phyloP scores from a whole-genome alignment of 2,113 vertebrate species.

The cattle (Bos taurus) region DNA sequence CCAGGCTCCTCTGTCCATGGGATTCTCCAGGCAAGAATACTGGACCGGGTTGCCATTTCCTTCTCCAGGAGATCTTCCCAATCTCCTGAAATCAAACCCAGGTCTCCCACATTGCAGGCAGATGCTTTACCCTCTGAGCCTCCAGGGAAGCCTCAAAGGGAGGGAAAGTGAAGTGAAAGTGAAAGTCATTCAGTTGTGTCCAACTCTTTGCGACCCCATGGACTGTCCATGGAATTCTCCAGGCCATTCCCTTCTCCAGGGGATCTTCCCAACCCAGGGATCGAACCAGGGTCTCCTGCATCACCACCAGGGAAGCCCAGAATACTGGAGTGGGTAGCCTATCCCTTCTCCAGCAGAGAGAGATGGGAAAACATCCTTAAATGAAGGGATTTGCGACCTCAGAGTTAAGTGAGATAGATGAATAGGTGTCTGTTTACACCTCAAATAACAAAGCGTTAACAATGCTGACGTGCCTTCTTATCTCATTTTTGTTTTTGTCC shows the following conservation, averaged over 20 bases:
- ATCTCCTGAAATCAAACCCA: neutral
- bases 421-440: neutral
- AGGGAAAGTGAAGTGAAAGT: neutral
- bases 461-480: neutral
- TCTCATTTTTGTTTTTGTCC: neutral
- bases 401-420: rapidly evolving
- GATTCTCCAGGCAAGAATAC: neutral
- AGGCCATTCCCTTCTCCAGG: neutral
- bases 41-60: neutral
- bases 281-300: rapidly evolving
- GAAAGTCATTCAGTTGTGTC: neutral
- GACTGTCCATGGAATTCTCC: neutral
- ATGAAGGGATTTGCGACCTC: rapidly evolving
- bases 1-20: neutral
- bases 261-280: neutral
- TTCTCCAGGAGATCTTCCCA: neutral
- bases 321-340: neutral
- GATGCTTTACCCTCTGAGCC: neutral
- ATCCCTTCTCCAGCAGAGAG: neutral
- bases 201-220: rapidly evolving
- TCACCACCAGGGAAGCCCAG: neutral
- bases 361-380: rapidly evolving
- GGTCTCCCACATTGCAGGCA: neutral
- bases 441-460: neutral
- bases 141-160: neutral